Conservation (phyloP, 2,113 vertebrate species). For the Cephalopholis sonnerati region DNA sequence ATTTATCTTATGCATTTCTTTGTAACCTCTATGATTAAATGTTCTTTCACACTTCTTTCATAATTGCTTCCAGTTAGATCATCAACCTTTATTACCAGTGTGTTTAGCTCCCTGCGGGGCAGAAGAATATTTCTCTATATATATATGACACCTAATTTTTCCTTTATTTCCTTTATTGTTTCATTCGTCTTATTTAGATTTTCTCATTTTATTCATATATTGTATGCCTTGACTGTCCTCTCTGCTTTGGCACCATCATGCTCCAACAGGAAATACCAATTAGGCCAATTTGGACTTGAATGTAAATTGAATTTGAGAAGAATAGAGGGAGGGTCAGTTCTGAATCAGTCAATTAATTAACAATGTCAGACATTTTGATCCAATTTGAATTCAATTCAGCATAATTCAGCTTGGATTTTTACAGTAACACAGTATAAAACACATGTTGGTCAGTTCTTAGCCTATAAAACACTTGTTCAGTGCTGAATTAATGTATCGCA, state of each 20-base stretch:
- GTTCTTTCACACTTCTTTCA: not conserved
- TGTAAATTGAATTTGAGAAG: not conserved
- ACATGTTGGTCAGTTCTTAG: no score
- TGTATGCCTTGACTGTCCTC: not conserved
- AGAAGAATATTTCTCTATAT: not conserved
- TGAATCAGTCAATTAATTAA: not conserved
- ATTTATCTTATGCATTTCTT: not conserved
- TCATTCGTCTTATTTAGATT: not conserved
- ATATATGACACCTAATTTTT: not conserved
- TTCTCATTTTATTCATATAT: not conserved
- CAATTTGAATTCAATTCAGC: not conserved
- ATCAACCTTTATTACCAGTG: not conserved
- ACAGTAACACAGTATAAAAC: not conserved
- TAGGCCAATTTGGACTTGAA: not conserved
- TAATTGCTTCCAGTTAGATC: not conserved
- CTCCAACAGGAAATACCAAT: not conserved
- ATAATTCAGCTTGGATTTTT: not conserved
- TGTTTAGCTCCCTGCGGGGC: no score
- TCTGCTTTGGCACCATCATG: not conserved
- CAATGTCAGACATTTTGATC: not conserved
- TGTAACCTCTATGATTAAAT: not conserved
- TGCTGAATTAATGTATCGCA: no score
- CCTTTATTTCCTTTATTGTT: not conserved
- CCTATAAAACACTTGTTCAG: not conserved
- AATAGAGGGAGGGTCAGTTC: not conserved